Conservation (phyloP, 2,888 invertebrate genomes). For the Pyrocoelia pectoralis region DNA sequence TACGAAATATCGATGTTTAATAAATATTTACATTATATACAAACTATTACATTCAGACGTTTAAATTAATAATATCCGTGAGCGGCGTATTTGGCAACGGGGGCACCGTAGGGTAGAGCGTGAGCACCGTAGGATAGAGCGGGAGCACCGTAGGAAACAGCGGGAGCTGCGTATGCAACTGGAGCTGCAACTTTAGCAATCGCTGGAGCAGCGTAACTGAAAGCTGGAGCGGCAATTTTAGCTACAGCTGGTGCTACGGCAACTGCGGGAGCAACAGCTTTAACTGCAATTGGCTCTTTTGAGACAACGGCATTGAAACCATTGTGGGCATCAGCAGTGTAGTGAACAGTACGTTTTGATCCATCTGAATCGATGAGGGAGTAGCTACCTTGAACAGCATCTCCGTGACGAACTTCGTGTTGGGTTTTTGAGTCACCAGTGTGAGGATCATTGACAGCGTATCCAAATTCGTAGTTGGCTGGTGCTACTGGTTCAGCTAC, state of each 20-base stretch:
- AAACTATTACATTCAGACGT: background rate
- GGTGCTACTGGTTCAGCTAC: slow-evolving; percentile 58
- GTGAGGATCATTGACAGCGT: slow-evolving; percentile 60
- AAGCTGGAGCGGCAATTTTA: slow-evolving; percentile 47
- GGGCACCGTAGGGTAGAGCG: slow-evolving; percentile 47
- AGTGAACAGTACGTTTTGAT: slow-evolving; percentile 62
- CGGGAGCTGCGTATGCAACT: slow-evolving; percentile 35
- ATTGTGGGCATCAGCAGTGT: slow-evolving; percentile 62
- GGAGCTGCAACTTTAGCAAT: slow-evolving; percentile 40
- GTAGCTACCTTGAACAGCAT: slow-evolving; percentile 63
- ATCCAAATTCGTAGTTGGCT: slow-evolving; percentile 62
- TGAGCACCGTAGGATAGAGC: slow-evolving; percentile 40
- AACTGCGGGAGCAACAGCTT: slow-evolving; percentile 51
- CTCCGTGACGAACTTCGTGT: slow-evolving; percentile 62
- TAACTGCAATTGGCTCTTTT: slow-evolving; percentile 59
- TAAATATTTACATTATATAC: background rate
- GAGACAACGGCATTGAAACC: slow-evolving; percentile 65
- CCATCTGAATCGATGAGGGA: slow-evolving; percentile 64
- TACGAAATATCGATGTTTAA: background rate
- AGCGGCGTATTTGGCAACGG: slow-evolving; percentile 34
- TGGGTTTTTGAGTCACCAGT: slow-evolving; percentile 65
- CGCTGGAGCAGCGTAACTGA: slow-evolving; percentile 52
- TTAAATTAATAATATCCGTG: slow-evolving; percentile 9
- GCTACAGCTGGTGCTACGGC: slow-evolving; percentile 41
- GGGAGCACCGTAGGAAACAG: slow-evolving; percentile 46